phyloP scores from a whole-genome alignment of 1,140 invertebrate species.

The Drosophila mauritiana region DNA sequence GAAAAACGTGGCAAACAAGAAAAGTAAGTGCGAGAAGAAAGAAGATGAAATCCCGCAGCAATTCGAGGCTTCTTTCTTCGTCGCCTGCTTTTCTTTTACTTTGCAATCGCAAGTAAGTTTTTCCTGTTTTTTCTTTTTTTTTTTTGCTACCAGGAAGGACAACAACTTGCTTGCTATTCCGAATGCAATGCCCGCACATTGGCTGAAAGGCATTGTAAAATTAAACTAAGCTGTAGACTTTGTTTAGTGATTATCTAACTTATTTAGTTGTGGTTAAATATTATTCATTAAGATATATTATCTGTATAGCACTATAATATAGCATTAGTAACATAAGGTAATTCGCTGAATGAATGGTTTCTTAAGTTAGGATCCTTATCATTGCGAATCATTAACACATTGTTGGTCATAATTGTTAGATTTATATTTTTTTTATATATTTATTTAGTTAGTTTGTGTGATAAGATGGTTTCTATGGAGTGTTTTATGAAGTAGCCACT shows the following conservation, averaged over 20 bases:
- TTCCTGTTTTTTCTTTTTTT: slow-evolving; percentile 27
- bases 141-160: slow-evolving; percentile 23
- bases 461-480: no score
- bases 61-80: slow-evolving; percentile 48
- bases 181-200: slow-evolving; percentile 37
- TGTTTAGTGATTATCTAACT: not conserved
- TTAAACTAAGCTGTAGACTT: not conserved
- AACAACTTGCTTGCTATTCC: slow-evolving; percentile 69
- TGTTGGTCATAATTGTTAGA: no score
- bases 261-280: no score
- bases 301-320: no score
- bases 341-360: no score
- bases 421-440: no score
- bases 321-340: no score
- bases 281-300: no score
- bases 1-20: slow-evolving; percentile 26
- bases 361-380: no score
- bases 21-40: slow-evolving; percentile 33
- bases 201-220: not conserved
- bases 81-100: slow-evolving; percentile 43
- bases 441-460: no score
- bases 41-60: slow-evolving; percentile 50
- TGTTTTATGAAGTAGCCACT: not conserved
- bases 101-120: slow-evolving; percentile 54
- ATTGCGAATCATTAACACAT: no score